phyloP scores from a whole-genome alignment of 1,140 invertebrate genomes.

The Atta texana region DNA sequence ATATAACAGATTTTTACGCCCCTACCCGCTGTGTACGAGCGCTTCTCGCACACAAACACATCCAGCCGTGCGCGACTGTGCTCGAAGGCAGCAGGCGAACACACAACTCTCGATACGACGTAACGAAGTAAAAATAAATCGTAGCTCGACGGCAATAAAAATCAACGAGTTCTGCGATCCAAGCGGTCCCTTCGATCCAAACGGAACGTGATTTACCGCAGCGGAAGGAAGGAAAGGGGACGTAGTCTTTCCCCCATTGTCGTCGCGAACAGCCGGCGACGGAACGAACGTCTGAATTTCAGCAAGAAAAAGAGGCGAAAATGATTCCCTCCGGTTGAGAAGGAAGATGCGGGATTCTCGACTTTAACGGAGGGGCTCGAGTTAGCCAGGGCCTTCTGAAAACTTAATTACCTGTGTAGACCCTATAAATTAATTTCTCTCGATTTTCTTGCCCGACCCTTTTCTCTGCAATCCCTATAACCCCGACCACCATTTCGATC shows the following conservation, averaged over 20 bases:
- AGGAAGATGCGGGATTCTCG: slow-evolving; percentile 41
- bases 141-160: slow-evolving; percentile 70
- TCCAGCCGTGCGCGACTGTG: background rate
- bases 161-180: slow-evolving; percentile 65
- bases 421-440: slow-evolving; percentile 86
- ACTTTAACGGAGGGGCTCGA: slow-evolving; percentile 54
- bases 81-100: slow-evolving; percentile 46
- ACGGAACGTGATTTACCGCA: slow-evolving; percentile 70
- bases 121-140: slow-evolving; percentile 76
- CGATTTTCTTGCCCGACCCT: slow-evolving; percentile 79
- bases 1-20: slow-evolving; percentile 64
- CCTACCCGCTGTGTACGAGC: slow-evolving; percentile 16
- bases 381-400: slow-evolving; percentile 83
- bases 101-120: slow-evolving; percentile 70
- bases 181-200: slow-evolving; percentile 62
- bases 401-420: slow-evolving; percentile 86
- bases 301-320: slow-evolving; percentile 52
- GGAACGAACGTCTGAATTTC: slow-evolving; percentile 56
- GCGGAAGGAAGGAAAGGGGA: slow-evolving; percentile 31
- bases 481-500: slow-evolving; percentile 55
- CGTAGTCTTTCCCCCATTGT: slow-evolving; percentile 51
- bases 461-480: slow-evolving; percentile 50
- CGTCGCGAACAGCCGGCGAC: slow-evolving; percentile 25
- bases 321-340: slow-evolving; percentile 64
- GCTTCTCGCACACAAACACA: background rate